A percentile compares a stretch with the other conserved stretches of the same genome.
Evolutionary conservation across 2,113 vertebrate genomes (phyloP).

Genomic region (Aramus guarauna): DNA sequence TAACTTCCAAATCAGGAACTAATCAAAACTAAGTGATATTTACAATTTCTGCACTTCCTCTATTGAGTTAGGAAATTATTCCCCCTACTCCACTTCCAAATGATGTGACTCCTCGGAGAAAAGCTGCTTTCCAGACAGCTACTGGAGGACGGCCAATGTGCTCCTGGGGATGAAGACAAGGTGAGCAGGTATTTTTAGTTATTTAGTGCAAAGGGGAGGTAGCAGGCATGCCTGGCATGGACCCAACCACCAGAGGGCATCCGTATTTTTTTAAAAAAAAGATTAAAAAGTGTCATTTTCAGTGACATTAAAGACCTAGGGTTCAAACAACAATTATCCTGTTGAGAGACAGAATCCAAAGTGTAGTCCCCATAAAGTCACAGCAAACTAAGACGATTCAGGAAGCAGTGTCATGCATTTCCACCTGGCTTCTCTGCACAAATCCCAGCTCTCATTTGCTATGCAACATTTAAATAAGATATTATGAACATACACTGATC

Average conservation of each 20-base stretch:
- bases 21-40: background rate
- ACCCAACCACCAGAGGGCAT: background rate
- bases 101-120: background rate
- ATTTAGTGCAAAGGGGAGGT: background rate
- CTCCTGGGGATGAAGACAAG: background rate
- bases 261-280: background rate
- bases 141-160: accelerated
- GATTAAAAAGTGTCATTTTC: background rate
- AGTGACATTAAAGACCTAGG: background rate
- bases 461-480: background rate
- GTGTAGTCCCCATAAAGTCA: accelerated
- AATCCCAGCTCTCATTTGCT: background rate
- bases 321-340: background rate
- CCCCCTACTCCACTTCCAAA: background rate
- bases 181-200: background rate
- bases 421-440: background rate
- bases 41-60: background rate
- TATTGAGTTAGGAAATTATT: background rate
- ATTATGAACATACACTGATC: background rate
- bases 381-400: background rate
- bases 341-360: background rate
- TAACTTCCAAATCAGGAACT: background rate
- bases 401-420: background rate
- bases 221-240: accelerated
- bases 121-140: background rate